Evolutionary conservation across 1,140 invertebrate genomes (phyloP), one percentile per base, ranked within the genome.

Genomic region (Papilio glaucus): DNA sequence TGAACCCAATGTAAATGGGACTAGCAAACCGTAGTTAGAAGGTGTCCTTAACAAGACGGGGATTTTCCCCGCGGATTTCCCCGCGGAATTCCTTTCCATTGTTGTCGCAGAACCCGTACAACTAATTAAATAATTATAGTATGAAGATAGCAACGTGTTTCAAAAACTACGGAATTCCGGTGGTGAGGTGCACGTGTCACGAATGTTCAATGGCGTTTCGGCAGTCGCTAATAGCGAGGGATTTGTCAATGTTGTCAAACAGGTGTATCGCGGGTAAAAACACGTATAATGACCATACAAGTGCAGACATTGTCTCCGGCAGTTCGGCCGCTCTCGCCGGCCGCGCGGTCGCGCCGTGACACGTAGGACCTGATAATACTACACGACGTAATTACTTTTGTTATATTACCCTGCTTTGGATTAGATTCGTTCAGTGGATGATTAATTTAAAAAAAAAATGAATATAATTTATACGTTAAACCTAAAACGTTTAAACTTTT

Each of bases 261-360:
- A 87, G 80, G 86, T 85, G 82, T 83, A 79, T 84, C 84, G 84
- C 81, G 80, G 83, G 80, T 78, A 84, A 85, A 86, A 84, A 85
- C 79, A 84, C 78, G 78, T 81, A 82, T 87, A 88, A 88, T 85
- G 80, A 81, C 79, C 80, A 79, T 76, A 85, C 77, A 79, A 84
- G 79, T 78, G 78, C 78, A 79, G 84, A 87, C 80, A 84, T 83
- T 84, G 82, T 84, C 79, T 80, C 76, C 71, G 74, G 74, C 78
- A 80, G 78, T 85, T 83, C 80, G 80, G 61, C 29, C 76, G 79
- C 77, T 87, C 79, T 83, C 82, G 73, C 75, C 75, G 79, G 76
- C 76, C 79, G 76, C 84, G 77, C 79, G 80, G 74, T 62, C 38
- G 26, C 78, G 61, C 24, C 49, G 76, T 80, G 41, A 60, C 62